Conservation (phyloP, 2,888 invertebrate genomes). For the Idaea dimidiata region DNA sequence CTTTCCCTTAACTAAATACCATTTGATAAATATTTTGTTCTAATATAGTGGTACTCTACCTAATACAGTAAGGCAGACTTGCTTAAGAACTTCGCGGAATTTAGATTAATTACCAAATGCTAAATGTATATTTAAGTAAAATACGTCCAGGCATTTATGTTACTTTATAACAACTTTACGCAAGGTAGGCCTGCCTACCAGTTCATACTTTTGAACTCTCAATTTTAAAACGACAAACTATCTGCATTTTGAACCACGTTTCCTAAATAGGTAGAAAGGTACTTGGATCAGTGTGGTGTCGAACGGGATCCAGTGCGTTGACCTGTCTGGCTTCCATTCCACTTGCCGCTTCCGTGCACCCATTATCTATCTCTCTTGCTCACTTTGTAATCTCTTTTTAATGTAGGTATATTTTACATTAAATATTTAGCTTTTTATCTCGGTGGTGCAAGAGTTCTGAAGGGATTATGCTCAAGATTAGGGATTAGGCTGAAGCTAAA, state of each 20-base stretch:
- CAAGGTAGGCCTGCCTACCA: no score
- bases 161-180: no score
- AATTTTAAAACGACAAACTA: not conserved
- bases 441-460: not conserved
- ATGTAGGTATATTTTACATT: not conserved
- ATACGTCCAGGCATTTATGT: no score
- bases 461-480: not conserved
- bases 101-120: no score
- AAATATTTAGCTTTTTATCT: not conserved
- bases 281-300: slow-evolving; percentile 12
- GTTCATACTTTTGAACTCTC: not conserved
- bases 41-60: no score
- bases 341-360: slow-evolving; percentile 41
- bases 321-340: slow-evolving; percentile 46
- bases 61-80: no score
- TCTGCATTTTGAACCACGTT: not conserved
- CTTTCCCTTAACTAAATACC: no score
- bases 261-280: not conserved
- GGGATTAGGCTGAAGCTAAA: not conserved
- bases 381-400: not conserved
- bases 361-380: not conserved
- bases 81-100: no score
- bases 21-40: no score
- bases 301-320: slow-evolving; percentile 47
- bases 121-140: no score